Conservation (phyloP, 2,888 invertebrate genomes). For the Cabera pusaria region DNA sequence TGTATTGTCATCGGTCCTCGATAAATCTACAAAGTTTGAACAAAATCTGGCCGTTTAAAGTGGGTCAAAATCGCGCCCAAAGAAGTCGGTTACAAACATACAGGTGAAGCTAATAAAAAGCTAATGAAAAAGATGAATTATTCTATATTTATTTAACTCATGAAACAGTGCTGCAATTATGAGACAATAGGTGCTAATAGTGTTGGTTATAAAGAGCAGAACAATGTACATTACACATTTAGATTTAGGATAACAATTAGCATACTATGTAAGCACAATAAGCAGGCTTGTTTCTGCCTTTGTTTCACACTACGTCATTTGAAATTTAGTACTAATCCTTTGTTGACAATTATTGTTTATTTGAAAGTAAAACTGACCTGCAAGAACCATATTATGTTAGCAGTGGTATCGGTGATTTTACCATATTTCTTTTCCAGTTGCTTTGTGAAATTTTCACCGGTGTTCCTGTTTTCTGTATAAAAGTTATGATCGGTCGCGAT, state of each 20-base stretch:
- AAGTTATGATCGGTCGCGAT: conserved; percentile 84
- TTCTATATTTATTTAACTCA: too few relatives aligned
- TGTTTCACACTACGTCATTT: conserved; percentile 35
- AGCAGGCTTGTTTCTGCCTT: conserved; percentile 19
- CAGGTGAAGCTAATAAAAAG: too few relatives aligned
- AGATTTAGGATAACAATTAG: conserved; percentile 8
- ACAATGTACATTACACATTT: conserved; percentile 5
- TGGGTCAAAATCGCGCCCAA: too few relatives aligned
- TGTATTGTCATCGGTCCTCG: too few relatives aligned
- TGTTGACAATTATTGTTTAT: conserved; percentile 12
- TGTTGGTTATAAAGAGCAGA: conserved; percentile 1
- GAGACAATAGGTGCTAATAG: conserved; percentile 1
- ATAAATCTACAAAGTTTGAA: too few relatives aligned
- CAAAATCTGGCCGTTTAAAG: too few relatives aligned
- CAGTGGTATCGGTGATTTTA: conserved; percentile 77
- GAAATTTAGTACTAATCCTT: conserved; percentile 7
- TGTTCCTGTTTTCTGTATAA: conserved; percentile 56
- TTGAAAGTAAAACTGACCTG: conserved; percentile 81
- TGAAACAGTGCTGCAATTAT: background rate
- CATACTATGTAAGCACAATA: conserved; percentile 3
- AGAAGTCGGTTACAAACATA: too few relatives aligned
- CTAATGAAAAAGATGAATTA: too few relatives aligned
- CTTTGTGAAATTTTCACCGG: conserved; percentile 58
- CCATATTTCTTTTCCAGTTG: conserved; percentile 64
- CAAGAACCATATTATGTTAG: conserved; percentile 89